These are phyloP conservation scores for Ramphastos sulfuratus DNA, from an alignment of 2,113 vertebrate genomes.

Conservation along the genomic window DNA sequence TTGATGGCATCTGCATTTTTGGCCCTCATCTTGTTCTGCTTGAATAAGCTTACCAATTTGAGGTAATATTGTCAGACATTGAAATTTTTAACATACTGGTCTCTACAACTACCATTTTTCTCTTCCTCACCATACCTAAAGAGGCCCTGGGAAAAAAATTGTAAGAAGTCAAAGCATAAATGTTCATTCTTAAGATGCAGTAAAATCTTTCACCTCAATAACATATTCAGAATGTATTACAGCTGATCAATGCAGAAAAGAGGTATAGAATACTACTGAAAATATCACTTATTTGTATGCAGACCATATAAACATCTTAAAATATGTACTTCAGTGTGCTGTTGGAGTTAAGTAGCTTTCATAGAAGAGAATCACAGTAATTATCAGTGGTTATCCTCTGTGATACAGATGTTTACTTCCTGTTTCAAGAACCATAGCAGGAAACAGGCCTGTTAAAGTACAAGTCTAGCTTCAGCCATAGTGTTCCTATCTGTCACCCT, in stretches of 20 bases:
- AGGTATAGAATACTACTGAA: conserved; percentile 49
- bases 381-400: conserved; percentile 47
- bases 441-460: conserved; percentile 31
- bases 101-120: not conserved
- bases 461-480: not conserved
- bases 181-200: conserved; percentile 11
- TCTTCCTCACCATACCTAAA: not conserved
- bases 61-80: not conserved
- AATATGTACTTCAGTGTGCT: conserved; percentile 53
- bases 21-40: conserved; percentile 1
- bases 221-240: conserved; percentile 42
- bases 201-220: conserved; percentile 46
- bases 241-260: conserved; percentile 46
- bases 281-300: conserved; percentile 65
- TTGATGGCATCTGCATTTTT: conserved; percentile 39
- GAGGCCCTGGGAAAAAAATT: not conserved
- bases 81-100: not conserved
- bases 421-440: conserved; percentile 29
- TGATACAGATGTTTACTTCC: conserved; percentile 49
- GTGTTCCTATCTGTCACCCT: not conserved
- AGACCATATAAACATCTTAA: conserved; percentile 28
- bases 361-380: conserved; percentile 53
- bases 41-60: not conserved
- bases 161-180: not conserved
- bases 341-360: conserved; percentile 58